Evolutionary conservation across 2,888 invertebrate species (phyloP).

Genomic region (Microplitis deprimator): DNA sequence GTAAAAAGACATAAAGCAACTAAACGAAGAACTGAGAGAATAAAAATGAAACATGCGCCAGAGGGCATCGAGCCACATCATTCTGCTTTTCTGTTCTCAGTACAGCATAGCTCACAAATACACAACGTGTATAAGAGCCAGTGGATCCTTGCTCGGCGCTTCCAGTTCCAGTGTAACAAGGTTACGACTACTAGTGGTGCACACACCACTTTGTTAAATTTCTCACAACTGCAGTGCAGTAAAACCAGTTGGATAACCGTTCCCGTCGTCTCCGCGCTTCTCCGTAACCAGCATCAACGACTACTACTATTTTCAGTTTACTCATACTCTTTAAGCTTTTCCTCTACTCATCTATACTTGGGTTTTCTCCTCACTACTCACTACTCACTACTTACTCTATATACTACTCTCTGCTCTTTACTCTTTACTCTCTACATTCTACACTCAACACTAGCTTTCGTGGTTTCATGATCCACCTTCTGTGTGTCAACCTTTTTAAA

Average conservation of each 20-base stretch:
- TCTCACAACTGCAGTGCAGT: constrained; percentile 52
- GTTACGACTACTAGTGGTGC: constrained; percentile 27
- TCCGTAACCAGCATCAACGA: neutral
- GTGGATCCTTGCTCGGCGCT: neutral
- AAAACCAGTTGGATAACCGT: constrained; percentile 44
- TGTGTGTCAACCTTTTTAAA: constrained; percentile 38
- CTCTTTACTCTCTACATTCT: neutral
- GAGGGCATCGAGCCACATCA: constrained; percentile 21
- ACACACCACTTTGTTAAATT: constrained; percentile 49
- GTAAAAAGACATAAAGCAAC: constrained; percentile 1
- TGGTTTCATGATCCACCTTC: constrained; percentile 23
- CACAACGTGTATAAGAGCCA: constrained; percentile 28
- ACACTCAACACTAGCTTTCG: constrained; percentile 9
- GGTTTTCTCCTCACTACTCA: neutral
- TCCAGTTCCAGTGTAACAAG: constrained; percentile 30
- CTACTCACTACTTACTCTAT: neutral
- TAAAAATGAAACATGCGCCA: constrained; percentile 11
- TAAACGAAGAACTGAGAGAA: neutral
- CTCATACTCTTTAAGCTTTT: neutral
- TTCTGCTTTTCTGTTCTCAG: neutral
- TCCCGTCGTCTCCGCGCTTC: neutral
- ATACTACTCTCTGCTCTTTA: neutral
- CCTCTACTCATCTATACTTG: neutral
- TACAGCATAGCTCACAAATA: neutral
- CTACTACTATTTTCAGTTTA: neutral